These are phyloP conservation scores for Piprites chloris DNA, from an alignment of 2,113 vertebrate species.

Conservation along the genomic window DNA sequence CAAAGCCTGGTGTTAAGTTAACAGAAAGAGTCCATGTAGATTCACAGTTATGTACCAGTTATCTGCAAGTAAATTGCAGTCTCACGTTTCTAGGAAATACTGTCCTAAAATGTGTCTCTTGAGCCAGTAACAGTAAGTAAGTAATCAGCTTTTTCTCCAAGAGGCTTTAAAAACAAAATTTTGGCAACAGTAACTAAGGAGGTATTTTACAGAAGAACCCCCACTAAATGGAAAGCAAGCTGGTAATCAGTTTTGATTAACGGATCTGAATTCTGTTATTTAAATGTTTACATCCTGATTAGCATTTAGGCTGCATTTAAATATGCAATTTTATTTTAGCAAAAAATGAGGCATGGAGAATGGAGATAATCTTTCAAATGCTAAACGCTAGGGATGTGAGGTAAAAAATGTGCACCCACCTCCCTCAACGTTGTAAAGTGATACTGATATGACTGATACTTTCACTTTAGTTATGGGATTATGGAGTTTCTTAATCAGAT, in stretches of 20 bases:
- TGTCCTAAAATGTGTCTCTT: neutral
- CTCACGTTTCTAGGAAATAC: neutral
- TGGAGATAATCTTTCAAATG: neutral
- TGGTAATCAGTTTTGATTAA: conserved; percentile 44
- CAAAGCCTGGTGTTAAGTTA: neutral
- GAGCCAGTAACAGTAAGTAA: neutral
- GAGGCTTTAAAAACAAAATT: conserved; percentile 48
- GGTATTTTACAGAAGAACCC: neutral
- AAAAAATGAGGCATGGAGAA: neutral
- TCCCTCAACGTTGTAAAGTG: neutral
- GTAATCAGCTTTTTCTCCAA: conserved; percentile 20
- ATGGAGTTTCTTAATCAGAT: neutral
- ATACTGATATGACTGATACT: neutral
- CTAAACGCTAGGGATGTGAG: neutral
- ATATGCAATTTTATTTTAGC: neutral
- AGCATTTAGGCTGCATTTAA: neutral
- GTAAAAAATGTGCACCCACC: neutral
- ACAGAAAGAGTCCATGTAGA: neutral
- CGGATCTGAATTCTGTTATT: neutral
- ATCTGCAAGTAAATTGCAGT: conserved; percentile 3
- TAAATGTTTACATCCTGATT: conserved; percentile 21
- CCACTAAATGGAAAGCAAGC: conserved; percentile 26
- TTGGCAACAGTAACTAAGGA: conserved; percentile 22
- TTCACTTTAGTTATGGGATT: neutral
- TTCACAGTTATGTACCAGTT: neutral